A percentile compares a stretch with the other conserved stretches of the same genome.
Conservation (phyloP, 2,113 vertebrate species). For the Danionella cerebrum region DNA sequence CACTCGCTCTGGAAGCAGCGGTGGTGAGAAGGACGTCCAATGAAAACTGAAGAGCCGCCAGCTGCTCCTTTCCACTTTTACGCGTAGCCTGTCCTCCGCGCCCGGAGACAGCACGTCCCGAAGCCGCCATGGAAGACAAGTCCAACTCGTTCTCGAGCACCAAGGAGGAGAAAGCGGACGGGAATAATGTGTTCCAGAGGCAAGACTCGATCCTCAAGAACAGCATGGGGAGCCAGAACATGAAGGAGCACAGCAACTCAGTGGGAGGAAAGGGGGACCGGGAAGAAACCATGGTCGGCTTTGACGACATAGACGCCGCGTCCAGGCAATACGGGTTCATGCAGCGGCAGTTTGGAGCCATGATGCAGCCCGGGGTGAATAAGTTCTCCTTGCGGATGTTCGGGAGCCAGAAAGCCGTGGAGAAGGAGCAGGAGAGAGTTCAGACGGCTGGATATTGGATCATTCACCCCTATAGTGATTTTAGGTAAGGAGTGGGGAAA, state of each 20-base stretch:
- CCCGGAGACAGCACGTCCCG: slow-evolving; percentile 49
- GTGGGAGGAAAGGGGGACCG: slow-evolving; percentile 89
- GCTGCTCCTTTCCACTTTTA: slow-evolving; percentile 53
- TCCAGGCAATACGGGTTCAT: slow-evolving; percentile 83
- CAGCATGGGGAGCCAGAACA: slow-evolving; percentile 66
- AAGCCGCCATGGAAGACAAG: slow-evolving; percentile 80
- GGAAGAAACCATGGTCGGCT: slow-evolving; percentile 76
- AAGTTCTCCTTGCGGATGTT: slow-evolving; percentile 99
- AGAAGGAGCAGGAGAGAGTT: slow-evolving; percentile 96
- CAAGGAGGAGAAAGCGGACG: slow-evolving; percentile 79
- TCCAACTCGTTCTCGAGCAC: slow-evolving; percentile 79
- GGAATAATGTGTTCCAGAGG: slow-evolving; percentile 72
- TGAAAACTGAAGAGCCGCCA: slow-evolving; percentile 56
- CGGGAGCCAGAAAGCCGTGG: slow-evolving; percentile 97
- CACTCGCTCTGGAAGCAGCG: slow-evolving; percentile 57
- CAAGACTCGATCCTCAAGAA: slow-evolving; percentile 71
- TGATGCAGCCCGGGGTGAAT: slow-evolving; percentile 97
- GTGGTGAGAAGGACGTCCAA: slow-evolving; percentile 67
- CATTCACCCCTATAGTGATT: slow-evolving; percentile 98
- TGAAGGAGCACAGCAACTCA: slow-evolving; percentile 89
- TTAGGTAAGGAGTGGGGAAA: slow-evolving; percentile 81
- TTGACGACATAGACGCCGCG: slow-evolving; percentile 78
- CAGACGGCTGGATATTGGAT: slow-evolving; percentile 99
- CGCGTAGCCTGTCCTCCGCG: slow-evolving; percentile 53
- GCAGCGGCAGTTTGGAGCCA: slow-evolving; percentile 94